Conservation (phyloP, 2,113 vertebrate species). For the Macrotis lagotis region DNA sequence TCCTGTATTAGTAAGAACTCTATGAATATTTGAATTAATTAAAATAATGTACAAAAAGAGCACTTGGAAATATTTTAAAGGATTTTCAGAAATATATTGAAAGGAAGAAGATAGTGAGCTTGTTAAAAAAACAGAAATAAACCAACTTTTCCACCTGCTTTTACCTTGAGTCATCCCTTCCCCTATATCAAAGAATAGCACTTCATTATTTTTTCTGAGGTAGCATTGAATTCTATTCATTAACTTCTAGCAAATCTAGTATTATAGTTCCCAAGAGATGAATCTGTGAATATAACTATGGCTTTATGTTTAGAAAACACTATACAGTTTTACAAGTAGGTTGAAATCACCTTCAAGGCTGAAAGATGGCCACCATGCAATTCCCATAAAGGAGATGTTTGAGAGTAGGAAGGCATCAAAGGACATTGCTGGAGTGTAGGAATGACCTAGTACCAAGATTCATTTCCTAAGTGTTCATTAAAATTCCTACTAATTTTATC, state of each 20-base stretch:
- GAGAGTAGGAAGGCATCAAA: neutral
- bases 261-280: neutral
- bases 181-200: no score
- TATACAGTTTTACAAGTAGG: neutral
- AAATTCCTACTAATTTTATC: neutral
- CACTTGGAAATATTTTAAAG: no score
- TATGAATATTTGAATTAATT: no score
- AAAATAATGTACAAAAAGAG: no score
- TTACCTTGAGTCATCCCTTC: no score
- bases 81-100: no score
- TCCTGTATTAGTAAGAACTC: no score
- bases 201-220: neutral
- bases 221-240: neutral
- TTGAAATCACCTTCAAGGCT: neutral
- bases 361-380: neutral
- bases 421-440: neutral
- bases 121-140: no score
- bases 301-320: neutral
- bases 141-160: no score
- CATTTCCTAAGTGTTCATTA: conserved; percentile 1
- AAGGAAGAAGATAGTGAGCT: no score
- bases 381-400: neutral
- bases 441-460: neutral
- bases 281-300: neutral
- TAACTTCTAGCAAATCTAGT: neutral